Evolutionary conservation across 2,797 vertebrate genomes (phyloP), one percentile per base, ranked within the genome.

Genomic region (Dromococcyx pavoninus): DNA sequence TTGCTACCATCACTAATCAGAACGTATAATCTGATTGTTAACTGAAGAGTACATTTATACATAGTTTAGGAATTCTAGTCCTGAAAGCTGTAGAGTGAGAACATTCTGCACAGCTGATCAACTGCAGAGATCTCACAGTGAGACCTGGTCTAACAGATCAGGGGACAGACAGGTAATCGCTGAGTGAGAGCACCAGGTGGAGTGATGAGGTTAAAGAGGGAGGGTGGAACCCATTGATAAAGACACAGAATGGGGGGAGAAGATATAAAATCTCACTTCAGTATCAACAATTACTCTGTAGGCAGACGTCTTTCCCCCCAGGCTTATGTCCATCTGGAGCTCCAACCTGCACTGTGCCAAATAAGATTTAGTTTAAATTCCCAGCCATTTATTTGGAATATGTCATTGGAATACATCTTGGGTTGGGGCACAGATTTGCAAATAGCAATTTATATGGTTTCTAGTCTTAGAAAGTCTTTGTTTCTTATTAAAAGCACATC

Each of bases 281-380:
- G 18, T 81, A 35, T 86, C 88, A 86, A 64, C 86, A 81, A 46
- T 81, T 86, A 86, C 56, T 90, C 83, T 73, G n/a, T 86, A 62
- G 78, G 80, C 80, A 95, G 83, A 93, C 27, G 5, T 67, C 77
- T 94, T 93, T 81, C 17, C 83, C 73, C 75, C n/a, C 5, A 53
- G 91, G 83, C 80, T 88, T 76, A n/a, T 0, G 2, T 93, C 95
- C 88, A 88, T 95, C 88, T 95, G 93, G 93, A 93, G 74, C 77
- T 95, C 67, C 56, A 85, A 73, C 71, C 66, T 94, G 74, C 57
- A 37, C 64, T 50, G 64, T 95, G 88, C 88, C 91, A 95, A 93
- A 78, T 51, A 81, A 91, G 74, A 86, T 91, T 79, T 84, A 90
- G 60, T 64, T 76, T 62, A 56, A 94, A 86, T 79, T 71, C 56